These are phyloP conservation scores for Dufourea novaeangliae DNA, from an alignment of 1,140 invertebrate species.

Conservation along the genomic window DNA sequence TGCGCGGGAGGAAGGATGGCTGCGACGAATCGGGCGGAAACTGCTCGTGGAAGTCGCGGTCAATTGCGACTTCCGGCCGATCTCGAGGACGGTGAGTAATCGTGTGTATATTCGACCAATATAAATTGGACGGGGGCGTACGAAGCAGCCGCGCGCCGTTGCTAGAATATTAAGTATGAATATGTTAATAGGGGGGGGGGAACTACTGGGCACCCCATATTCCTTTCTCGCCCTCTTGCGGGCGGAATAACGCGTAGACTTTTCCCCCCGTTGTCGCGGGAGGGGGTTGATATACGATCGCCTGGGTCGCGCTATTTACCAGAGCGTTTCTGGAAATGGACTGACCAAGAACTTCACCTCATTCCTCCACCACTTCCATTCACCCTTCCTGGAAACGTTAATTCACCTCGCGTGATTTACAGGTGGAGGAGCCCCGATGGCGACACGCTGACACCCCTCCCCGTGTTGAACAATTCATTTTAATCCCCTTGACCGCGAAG, in stretches of 20 bases:
- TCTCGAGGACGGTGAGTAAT: slow-evolving; percentile 17
- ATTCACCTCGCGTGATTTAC: neutral
- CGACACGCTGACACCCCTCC: neutral
- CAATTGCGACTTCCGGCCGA: slow-evolving; percentile 36
- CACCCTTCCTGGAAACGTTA: neutral
- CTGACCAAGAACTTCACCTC: slow-evolving; percentile 17
- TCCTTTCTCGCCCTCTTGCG: slow-evolving; percentile 30
- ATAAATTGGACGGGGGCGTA: slow-evolving; percentile 34
- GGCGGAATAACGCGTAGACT: slow-evolving; percentile 32
- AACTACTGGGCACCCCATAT: no score
- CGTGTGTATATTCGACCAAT: slow-evolving; percentile 40
- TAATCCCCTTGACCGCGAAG: no score
- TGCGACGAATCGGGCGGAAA: neutral
- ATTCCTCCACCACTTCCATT: neutral
- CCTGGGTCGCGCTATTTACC: slow-evolving; percentile 18
- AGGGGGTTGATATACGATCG: slow-evolving; percentile 34
- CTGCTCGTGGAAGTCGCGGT: slow-evolving; percentile 50
- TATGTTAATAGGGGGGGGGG: slow-evolving; percentile 34
- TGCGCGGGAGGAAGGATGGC: slow-evolving; percentile 19
- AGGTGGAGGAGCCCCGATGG: neutral
- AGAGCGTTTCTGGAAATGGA: slow-evolving; percentile 37
- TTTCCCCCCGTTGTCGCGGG: slow-evolving; percentile 23
- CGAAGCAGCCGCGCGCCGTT: slow-evolving; percentile 16
- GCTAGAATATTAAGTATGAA: slow-evolving; percentile 48
- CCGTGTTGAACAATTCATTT: no score